Conservation (phyloP, 1,140 invertebrate genomes). For the Octopus bimaculoides region DNA sequence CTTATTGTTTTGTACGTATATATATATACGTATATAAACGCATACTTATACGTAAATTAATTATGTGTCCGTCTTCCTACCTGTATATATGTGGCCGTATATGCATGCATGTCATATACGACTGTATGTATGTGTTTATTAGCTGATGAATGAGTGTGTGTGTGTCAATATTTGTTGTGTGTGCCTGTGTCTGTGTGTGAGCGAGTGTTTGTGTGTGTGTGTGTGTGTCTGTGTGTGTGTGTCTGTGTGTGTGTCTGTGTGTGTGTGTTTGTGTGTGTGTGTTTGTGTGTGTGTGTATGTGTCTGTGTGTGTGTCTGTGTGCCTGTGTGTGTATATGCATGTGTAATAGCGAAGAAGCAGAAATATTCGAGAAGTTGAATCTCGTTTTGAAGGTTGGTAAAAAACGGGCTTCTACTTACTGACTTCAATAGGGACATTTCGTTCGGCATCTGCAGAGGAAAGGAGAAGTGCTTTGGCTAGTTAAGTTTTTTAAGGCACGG, state of each 20-base stretch:
- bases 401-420: conserved; percentile 2
- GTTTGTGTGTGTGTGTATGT: not conserved
- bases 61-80: too few species aligned
- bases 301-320: not conserved
- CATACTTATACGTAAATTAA: not conserved
- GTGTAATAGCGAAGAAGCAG: not conserved
- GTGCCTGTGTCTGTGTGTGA: not conserved
- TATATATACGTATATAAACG: not conserved
- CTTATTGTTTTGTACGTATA: not conserved
- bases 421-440: conserved; percentile 9
- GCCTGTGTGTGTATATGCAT: not conserved
- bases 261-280: not conserved
- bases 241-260: not conserved
- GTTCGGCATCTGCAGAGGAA: conserved; percentile 9
- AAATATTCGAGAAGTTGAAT: too few species aligned
- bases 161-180: not conserved
- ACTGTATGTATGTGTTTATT: too few species aligned
- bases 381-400: not conserved
- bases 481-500: not conserved
- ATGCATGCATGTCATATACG: too few species aligned
- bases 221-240: not conserved
- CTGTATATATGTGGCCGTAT: too few species aligned
- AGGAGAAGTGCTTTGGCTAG: conserved; percentile 1
- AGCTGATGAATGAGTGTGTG: too few species aligned
- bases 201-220: not conserved